phyloP scores from a whole-genome alignment of 1,140 invertebrate species.

The Neodiprion virginianus region DNA sequence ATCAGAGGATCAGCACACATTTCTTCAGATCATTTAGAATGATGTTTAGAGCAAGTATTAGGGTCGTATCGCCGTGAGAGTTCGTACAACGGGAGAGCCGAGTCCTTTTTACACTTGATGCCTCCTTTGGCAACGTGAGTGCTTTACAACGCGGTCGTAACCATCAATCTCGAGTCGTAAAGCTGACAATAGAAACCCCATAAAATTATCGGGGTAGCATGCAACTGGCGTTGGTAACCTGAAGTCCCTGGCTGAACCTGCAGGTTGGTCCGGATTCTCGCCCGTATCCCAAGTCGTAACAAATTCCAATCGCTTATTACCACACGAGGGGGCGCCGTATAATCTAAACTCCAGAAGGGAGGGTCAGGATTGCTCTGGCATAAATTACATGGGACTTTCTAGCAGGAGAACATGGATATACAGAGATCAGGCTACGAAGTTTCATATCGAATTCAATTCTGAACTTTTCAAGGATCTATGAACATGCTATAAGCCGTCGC shows the following conservation, averaged over 20 bases:
- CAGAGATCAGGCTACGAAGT: neutral
- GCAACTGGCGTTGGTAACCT: neutral
- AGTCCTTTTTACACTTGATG: too few species aligned
- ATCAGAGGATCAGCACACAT: too few species aligned
- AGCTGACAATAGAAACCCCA: constrained; percentile 7
- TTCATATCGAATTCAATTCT: neutral
- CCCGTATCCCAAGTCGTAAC: neutral
- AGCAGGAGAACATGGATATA: neutral
- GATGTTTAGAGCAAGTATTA: neutral
- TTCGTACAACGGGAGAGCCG: too few species aligned
- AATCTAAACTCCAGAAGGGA: neutral
- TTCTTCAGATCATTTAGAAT: too few species aligned
- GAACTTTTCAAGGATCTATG: too few species aligned
- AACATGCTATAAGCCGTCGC: too few species aligned
- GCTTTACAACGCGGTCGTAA: neutral
- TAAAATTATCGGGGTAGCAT: constrained; percentile 2
- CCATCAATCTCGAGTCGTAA: constrained; percentile 4
- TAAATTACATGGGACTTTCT: constrained; percentile 2
- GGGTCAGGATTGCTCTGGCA: neutral
- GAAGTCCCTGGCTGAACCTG: neutral
- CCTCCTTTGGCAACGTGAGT: too few species aligned
- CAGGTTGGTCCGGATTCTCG: neutral
- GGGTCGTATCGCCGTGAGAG: neutral
- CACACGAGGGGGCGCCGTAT: neutral
- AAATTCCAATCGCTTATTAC: constrained; percentile 7